Base-by-base conservation (phyloP, 2,113 vertebrate species). In the Nicator chloris region DNA sequence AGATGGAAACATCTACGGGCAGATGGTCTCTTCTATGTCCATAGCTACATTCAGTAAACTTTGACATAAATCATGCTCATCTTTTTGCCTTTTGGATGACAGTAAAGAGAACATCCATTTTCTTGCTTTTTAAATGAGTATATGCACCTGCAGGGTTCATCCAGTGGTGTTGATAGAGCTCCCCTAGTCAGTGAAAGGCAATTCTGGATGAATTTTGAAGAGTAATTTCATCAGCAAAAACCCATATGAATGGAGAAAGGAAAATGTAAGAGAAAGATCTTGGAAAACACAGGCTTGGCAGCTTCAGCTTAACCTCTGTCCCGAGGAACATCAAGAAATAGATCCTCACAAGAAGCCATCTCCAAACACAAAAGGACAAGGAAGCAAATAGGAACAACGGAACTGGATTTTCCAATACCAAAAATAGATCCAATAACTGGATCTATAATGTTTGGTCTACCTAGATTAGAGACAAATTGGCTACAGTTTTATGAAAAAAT, bases 241-340 rank as follows among this genome's bases (percentile, higher is more conserved):
- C 15, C 30, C 24, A 80, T 54, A 60, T 10, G 7, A 45, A 3
- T 33, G 7, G 13, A 68, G 44, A 73, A 82, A 42, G 13, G 4
- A 20, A 77, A 80, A 47, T 22, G 8, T 51, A 72, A 30, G 6
- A 65, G 23, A 68, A 87, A 5, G 4, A 35, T 14, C 18, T 30
- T 23, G 7, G 20, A 66, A 88, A 45, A 7, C 12, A 14, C 15
- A 42, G 19, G 13, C 2, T 11, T 4, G 0, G 13, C 1, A 24
- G 8, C 33, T 49, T 80, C 22, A 33, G 5, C 44, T 77, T 91
- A 76, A 79, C 6, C 6, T 69, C 7, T 10, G 2, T 35, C 8
- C 5, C 6, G 11, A 44, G 15, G 9, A 81, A 80, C 65, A 49
- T 17, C 14, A 44, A n/a, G 40, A 94, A 76, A 20, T 39, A 90